Evolutionary conservation across 2,888 invertebrate species (phyloP), one percentile per base, ranked within the genome.

Genomic region (Xylota segnis): DNA sequence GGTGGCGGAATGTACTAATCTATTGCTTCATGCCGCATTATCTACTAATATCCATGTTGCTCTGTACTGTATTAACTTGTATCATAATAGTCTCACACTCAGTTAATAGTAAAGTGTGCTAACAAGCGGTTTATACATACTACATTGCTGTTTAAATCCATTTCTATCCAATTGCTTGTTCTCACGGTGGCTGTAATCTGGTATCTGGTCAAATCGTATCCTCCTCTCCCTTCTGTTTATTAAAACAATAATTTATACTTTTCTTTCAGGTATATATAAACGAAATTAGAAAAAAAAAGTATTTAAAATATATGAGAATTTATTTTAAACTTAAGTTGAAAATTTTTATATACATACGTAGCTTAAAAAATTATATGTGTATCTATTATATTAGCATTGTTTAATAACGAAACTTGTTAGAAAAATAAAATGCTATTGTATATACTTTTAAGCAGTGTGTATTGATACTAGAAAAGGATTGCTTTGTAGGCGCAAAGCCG

Each of bases 381-480:
- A 65, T 76, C 70, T 76, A 72, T 72, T 76, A 68, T 76, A 56
- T 66, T 27, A 81, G 76, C 81, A 71, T 86, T 86, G 43, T 81
- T 76, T 72, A 72, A 65, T 71, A 61, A 77, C 76, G 59, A 77
- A 68, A 66, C 45, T 66, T 86, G 76, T 81, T 77, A 72, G 63
- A 72, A 63, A 76, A 86, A 82, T 77, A 77, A 86, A 86, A 72
- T 86, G 86, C 76, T 82, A 82, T 72, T 86, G 86, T 86, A 86
- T 72, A 86, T 86, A 86, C 40, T 82, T 70, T 59, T 40, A 71
- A 66, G 37, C 4, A 12, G 23, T 29, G 23, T 43, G 4, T 4
- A 47, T 23, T 23, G 23, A 23, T 23, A 23, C 2, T 23, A 23
- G 23, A 1, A 23, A 23, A 23, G 3, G 23, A n/a, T 23, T 23